phyloP scores from a whole-genome alignment of 2,113 vertebrate genomes.

The Mesoclemmys tuberculata region DNA sequence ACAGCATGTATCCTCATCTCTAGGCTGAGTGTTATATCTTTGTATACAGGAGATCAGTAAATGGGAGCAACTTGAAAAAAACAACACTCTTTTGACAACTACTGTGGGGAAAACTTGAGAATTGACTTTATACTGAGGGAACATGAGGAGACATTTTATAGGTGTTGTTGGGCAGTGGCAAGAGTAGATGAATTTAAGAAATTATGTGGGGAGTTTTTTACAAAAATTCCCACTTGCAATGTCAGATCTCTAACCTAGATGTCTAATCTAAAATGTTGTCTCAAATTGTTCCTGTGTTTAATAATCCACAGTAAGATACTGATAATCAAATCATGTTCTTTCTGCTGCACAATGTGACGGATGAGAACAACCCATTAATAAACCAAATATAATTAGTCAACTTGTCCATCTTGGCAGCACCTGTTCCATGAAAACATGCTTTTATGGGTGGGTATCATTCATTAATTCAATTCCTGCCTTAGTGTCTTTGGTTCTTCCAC shows the following conservation, averaged over 20 bases:
- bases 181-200: neutral
- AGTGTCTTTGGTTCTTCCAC: neutral
- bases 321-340: neutral
- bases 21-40: neutral
- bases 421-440: neutral
- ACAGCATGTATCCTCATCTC: neutral
- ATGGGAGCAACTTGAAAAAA: slow-evolving; percentile 27
- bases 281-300: slow-evolving; percentile 1
- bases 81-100: neutral
- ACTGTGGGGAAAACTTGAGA: neutral
- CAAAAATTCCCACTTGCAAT: neutral
- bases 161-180: neutral
- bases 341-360: neutral
- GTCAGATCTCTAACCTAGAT: neutral
- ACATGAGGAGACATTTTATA: neutral
- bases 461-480: neutral
- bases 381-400: neutral
- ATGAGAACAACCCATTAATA: slow-evolving; percentile 23
- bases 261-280: neutral
- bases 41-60: slow-evolving; percentile 46
- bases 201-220: slow-evolving; percentile 9
- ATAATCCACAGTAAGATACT: neutral
- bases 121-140: slow-evolving; percentile 17
- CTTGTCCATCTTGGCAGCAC: neutral
- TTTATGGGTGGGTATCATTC: neutral